Base-by-base conservation (phyloP, 1,140 invertebrate genomes). In the Cydia fagiglandana region DNA sequence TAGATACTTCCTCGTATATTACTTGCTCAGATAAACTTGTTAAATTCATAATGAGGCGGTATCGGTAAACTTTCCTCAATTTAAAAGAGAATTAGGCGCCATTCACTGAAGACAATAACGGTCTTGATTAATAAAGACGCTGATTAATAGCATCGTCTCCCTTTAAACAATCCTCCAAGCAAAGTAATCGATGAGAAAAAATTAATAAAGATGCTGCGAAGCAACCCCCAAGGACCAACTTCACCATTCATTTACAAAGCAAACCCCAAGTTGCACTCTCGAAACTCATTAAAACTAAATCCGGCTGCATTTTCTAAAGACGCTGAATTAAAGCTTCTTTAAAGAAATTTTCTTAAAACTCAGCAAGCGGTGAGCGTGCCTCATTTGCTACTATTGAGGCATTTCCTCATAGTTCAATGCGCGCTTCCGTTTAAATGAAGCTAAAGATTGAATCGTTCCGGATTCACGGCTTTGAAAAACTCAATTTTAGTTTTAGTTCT, bases 211-310 rank as follows among this genome's bases (percentile, higher is more conserved):
- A 68, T 34, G 13, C 64, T 38, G 64, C 12, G 64, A 86, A 61
- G 79, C 66, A 78, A 79, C 76, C 74, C 79, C 77, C 73, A 78
- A 80, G 76, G 78, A 82, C 82, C 80, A 86, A 87, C 84, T 87
- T 83, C 79, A 81, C 84, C 82, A 90, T 89, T 89, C 81, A 88
- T 90, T 89, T 84, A 85, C 84, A 86, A 88, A 90, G 85, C 88
- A 90, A 90, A 89, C 88, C 88, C 82, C 85, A 89, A 90, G 83
- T 90, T 86, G 86, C 87, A 86, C 85, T 84, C 88, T 89, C 85
- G 85, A 89, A 91, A 91, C 88, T 91, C 90, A 90, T 91, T 91
- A 91, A 91, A 91, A 91, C 87, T 90, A 91, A 91, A 91, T 91
- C 88, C 85, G 84, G 84, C 81, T 89, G 86, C 88, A 89, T 89